phyloP scores from a whole-genome alignment of 2,797 vertebrate genomes.

The Danio jaintianensis region DNA sequence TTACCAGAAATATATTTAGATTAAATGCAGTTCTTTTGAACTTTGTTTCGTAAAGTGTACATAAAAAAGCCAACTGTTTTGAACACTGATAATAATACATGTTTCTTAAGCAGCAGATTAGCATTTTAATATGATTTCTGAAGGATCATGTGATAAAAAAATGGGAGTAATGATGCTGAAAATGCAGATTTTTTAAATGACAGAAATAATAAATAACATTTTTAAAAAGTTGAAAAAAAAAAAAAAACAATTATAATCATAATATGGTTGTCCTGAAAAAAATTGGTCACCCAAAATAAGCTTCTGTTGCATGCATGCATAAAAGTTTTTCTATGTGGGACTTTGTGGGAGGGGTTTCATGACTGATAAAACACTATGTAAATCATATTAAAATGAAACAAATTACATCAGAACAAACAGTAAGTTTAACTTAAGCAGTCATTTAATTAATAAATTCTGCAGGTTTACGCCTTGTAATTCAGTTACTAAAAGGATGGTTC shows the following conservation, averaged over 20 bases:
- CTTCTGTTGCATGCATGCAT: background rate
- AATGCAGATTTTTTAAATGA: no score
- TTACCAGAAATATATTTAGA: no score
- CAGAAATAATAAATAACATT: no score
- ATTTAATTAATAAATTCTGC: no score
- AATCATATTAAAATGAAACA: background rate
- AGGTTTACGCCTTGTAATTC: no score
- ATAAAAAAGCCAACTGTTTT: no score
- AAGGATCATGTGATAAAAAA: background rate
- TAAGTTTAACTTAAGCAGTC: background rate
- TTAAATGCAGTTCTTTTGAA: background rate
- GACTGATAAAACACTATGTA: background rate
- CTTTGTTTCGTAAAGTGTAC: background rate
- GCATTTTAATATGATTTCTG: background rate
- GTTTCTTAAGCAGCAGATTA: background rate
- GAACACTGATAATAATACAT: background rate
- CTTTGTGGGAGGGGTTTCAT: background rate
- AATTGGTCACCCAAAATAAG: no score
- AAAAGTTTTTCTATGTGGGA: background rate
- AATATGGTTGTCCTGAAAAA: no score
- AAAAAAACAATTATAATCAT: no score
- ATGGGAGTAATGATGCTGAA: no score
- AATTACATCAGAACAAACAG: background rate
- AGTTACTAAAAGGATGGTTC: no score
- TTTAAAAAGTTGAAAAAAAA: no score